Percentiles rank a stretch among this genome's conserved stretches.
These are phyloP conservation scores for Oceanites oceanicus DNA, from an alignment of 2,113 vertebrate species.

Conservation along the genomic window DNA sequence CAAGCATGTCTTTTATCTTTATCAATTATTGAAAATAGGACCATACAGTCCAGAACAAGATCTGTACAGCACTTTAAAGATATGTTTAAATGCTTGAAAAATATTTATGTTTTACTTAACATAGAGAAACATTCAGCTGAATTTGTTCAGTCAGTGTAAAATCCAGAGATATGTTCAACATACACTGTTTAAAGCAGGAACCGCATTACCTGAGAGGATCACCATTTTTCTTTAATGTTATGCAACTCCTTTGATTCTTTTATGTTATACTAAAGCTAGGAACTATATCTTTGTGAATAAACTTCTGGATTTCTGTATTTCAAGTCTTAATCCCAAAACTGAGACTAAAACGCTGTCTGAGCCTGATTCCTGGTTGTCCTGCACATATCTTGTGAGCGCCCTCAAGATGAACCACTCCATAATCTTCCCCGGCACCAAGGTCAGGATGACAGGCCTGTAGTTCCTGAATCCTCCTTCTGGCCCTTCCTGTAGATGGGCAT, in stretches of 20 bases:
- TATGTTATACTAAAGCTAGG: neutral
- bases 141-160: neutral
- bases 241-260: neutral
- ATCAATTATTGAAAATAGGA: neutral
- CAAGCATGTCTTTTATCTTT: conserved; percentile 47
- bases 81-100: neutral
- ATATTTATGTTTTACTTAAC: neutral
- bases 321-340: neutral
- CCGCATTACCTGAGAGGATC: neutral
- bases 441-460: no score
- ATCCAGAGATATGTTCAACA: neutral
- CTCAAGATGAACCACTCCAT: no score
- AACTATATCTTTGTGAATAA: neutral
- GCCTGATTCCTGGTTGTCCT: no score
- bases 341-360: neutral
- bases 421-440: no score
- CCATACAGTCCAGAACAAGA: neutral
- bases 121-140: neutral
- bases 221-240: neutral
- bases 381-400: no score
- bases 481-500: no score
- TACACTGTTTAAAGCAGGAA: neutral
- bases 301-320: neutral
- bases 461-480: no score
- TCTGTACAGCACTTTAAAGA: neutral